Evolutionary conservation across 1,140 invertebrate genomes (phyloP).

Genomic region (Polypedilum vanderplanki): DNA sequence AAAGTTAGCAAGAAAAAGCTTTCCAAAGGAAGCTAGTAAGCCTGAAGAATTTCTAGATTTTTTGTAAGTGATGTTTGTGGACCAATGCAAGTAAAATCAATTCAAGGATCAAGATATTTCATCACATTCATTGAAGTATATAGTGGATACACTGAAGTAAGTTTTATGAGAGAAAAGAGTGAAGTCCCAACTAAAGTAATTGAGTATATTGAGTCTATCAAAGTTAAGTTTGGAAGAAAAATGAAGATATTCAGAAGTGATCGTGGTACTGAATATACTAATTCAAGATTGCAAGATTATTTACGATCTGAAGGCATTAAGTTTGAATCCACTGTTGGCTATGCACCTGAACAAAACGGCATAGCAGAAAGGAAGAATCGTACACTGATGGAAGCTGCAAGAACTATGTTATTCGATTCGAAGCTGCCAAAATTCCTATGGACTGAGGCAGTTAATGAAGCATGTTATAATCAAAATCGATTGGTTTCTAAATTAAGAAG

Average conservation of each 20-base stretch:
- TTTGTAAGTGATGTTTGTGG: slow-evolving; percentile 41
- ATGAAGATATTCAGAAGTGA: slow-evolving; percentile 34
- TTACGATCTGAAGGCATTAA: not conserved
- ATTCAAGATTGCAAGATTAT: slow-evolving; percentile 24
- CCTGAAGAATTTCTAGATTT: slow-evolving; percentile 34
- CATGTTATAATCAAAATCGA: slow-evolving; percentile 32
- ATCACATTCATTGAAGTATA: slow-evolving; percentile 39
- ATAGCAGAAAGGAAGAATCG: slow-evolving; percentile 40
- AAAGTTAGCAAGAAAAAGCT: slow-evolving; percentile 35
- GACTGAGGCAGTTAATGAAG: slow-evolving; percentile 45
- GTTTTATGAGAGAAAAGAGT: slow-evolving; percentile 37
- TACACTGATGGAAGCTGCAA: slow-evolving; percentile 37
- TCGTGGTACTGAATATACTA: slow-evolving; percentile 2
- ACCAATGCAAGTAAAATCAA: slow-evolving; percentile 36
- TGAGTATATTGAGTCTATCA: slow-evolving; percentile 36
- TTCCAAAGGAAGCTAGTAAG: slow-evolving; percentile 33
- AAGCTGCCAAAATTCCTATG: slow-evolving; percentile 40
- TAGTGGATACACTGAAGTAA: slow-evolving; percentile 35
- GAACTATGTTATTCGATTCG: slow-evolving; percentile 36
- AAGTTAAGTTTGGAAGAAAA: slow-evolving; percentile 36
- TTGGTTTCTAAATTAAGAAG: not conserved
- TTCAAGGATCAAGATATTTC: slow-evolving; percentile 39
- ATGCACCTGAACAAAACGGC: slow-evolving; percentile 45
- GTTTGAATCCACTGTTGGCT: slow-evolving; percentile 32
- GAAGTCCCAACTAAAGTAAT: slow-evolving; percentile 36